Base-by-base conservation (phyloP, 37 sponge, comb jelly and placozoan genomes). In the Diacarnus erythraeanus region DNA sequence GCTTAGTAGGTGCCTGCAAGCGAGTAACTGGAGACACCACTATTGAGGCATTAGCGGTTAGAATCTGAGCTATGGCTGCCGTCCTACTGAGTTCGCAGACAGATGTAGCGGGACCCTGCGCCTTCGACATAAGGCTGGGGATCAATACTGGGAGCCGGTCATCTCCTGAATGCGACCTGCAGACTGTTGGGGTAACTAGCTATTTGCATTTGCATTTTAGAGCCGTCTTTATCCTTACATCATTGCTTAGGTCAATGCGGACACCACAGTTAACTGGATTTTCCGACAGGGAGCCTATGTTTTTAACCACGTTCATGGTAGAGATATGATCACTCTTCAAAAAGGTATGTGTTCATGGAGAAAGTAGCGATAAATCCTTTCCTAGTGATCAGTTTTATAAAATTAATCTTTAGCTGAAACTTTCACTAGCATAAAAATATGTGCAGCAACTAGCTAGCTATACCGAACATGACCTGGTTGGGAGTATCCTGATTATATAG, bases 221-320 rank as follows among this genome's bases (percentile, higher is more conserved):
- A 10, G 3, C 4, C 38, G 27, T 8, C 21, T 30, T 8, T 72
- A 41, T 72, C 1, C 10, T 36, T 61, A 33, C 42, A 12, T 73
- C 8, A 5, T 2, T 75, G 25, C 21, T 1, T 17, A 77, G 71
- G 72, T 84, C 40, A 59, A 70, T 71, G 78, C 85, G 25, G 78
- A 77, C 3, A 71, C 85, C 0, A 77, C 59, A 23, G 78, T 84
- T 4, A 37, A 77, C 6, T 72, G 60, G 78, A 60, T 84, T 33
- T 84, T 84, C 38, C n/a, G 71, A 37, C 37, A 77, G 27, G 85
- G 60, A 26, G 78, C 78, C 1, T 84, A 63, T 39, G 22, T 71
- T 8, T 38, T 77, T 15, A 38, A 47, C 0, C 27, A 44, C 30
- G 56, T 72, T 9, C 85, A 78, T 56, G 73, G 64, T 4, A 42